Percentiles rank a stretch among this genome's conserved stretches.
Evolutionary conservation across 2,113 vertebrate species (phyloP).

Genomic region (Chionis minor): DNA sequence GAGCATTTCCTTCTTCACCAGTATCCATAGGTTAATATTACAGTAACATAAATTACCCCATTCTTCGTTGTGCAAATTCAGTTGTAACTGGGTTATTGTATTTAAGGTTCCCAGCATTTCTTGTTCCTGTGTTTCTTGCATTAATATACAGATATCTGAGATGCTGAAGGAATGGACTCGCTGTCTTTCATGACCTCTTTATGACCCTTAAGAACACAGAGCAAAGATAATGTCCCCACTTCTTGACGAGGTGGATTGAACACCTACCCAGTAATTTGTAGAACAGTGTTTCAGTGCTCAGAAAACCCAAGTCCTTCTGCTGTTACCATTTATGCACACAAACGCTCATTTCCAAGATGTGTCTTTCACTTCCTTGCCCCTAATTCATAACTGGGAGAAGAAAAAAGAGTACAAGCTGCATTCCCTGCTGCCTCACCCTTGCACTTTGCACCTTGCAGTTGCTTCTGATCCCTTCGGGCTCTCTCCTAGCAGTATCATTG

Average conservation of each 20-base stretch:
- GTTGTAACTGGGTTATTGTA: not conserved
- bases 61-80: not conserved
- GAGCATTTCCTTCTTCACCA: not conserved
- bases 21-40: not conserved
- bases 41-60: not conserved
- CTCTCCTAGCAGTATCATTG: not conserved
- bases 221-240: not conserved
- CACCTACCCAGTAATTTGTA: not conserved
- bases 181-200: not conserved
- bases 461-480: not conserved
- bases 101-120: not conserved
- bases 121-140: not conserved
- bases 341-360: not conserved
- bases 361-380: not conserved
- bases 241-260: not conserved
- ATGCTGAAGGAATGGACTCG: not conserved
- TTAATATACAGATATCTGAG: not conserved
- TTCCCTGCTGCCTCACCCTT: not conserved
- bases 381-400: not conserved
- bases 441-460: not conserved
- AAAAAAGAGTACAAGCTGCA: not conserved
- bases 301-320: not conserved
- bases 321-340: not conserved
- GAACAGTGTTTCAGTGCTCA: not conserved
- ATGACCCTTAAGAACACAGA: not conserved